Evolutionary conservation across 92 coral and sea anemone species (phyloP), one percentile per base, ranked within the genome.

Genomic region (Parazoanthus swiftii): DNA sequence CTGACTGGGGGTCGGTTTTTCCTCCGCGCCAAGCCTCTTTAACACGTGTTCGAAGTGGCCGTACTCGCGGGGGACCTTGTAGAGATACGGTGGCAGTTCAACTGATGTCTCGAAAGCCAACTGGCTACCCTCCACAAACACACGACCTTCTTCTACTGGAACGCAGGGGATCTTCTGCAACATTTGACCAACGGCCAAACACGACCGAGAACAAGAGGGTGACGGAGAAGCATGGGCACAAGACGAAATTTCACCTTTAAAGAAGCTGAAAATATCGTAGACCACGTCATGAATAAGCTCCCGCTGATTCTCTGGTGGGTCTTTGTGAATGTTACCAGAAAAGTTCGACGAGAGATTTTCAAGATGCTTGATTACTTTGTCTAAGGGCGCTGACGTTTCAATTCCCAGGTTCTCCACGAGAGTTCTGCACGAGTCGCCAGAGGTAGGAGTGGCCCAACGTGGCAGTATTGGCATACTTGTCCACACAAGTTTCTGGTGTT

Each of bases 11-110:
- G 97, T 95, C 87, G 98, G 93, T 87, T 91, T 95, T 75, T 95
- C 98, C 65, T 90, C 91, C 35, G 98, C 99, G 25, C 99, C 99
- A 66, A 96, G 94, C 48, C 99, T 94, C 88, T 96, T 95, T 3
- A 96, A 81, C 44, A 96, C 89, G 85, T 96, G 98, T 56, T 93
- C 97, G 50, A 95, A 91, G 77, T 95, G 95, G 59, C 98, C 99
- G 86, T 93, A 93, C 80, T 96, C 99, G 29, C 96, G 93, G 11
- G 99, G 98, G 23, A 95, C 99, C 90, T 95, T 93, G 89, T 96
- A 96, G 33, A 96, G 92, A 71, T 91, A 96, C 25, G 99, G 99
- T 56, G 98, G 94, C 63, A 95, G 86, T 48, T 93, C 96, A 9
- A 83, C 89, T 38, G 92, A 54, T 5, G 93, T 91, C 86, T 94